Evolutionary conservation across 2,888 invertebrate genomes (phyloP), one percentile per base, ranked within the genome.

Genomic region (Noctua fimbriata): DNA sequence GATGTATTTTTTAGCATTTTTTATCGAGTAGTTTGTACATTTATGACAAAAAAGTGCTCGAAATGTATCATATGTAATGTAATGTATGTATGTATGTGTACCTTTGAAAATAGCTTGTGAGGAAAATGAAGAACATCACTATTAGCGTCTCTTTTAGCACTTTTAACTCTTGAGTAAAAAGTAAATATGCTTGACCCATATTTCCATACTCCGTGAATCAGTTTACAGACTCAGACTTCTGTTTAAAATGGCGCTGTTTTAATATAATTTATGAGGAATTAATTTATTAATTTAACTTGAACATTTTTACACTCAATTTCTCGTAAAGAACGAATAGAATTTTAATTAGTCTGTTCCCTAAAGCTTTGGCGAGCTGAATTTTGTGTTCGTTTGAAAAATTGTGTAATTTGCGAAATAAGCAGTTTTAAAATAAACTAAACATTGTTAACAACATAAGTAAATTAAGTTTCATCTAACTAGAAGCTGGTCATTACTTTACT

Each of bases 101-200:
- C 0, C 41, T 41, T 41, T 41, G 1, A 41, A 41, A 41, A 41
- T 1, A 41, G 41, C 41, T 36, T 36, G 36, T 36, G 41, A 7
- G 7, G 5, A 5, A 41, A 41, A 41, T 41, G 0, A 41, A 7
- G 41, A 41, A 41, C 7, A 1, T 41, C 41, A 41, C 41, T 41
- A 41, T 1, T 28, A 36, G 9, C 65, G 32, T n/a, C 87, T 65
- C 75, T 81, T 88, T 84, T 70, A 87, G 80, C 4, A 36, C 24
- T 24, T 63, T 47, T 74, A 70, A 58, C 44, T 65, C 77, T 72
- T 47, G 4, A n/a, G 32, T 69, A 66, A 18, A 76, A 86, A 81
- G 86, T 81, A 87, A 84, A 86, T 81, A 83, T 78, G 79, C 83
- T 87, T 90, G 90, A 89, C 89, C 89, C 86, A 91, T 76, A 91